These are phyloP conservation scores for Leptodactylus fallax DNA, from an alignment of 2,797 vertebrate genomes.

Conservation along the genomic window DNA sequence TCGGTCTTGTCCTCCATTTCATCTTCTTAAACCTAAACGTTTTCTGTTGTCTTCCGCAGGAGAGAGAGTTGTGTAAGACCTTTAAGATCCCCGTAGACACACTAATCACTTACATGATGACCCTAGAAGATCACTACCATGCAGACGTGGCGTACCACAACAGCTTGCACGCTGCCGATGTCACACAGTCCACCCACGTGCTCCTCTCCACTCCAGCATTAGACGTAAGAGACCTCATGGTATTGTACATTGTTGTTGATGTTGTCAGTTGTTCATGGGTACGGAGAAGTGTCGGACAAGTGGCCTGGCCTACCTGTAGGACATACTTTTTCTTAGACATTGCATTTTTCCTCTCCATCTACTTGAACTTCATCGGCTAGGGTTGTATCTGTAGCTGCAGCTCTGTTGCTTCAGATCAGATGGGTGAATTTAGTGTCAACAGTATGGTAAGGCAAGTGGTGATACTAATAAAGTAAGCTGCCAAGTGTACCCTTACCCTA, in stretches of 20 bases:
- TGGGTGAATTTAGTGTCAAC: too few species aligned
- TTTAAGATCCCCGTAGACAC: slow-evolving; percentile 91
- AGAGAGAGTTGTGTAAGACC: slow-evolving; percentile 90
- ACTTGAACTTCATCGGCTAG: too few species aligned
- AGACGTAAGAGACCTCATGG: slow-evolving; percentile 77
- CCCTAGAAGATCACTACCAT: slow-evolving; percentile 94
- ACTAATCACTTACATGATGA: slow-evolving; percentile 90
- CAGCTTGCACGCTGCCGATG: slow-evolving; percentile 93
- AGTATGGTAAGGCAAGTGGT: too few species aligned
- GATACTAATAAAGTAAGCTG: too few species aligned
- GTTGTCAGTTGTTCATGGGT: not conserved
- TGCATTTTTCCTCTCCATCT: too few species aligned
- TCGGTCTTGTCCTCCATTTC: not conserved
- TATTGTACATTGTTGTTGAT: not conserved
- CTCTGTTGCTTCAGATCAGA: too few species aligned
- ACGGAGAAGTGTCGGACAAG: too few species aligned
- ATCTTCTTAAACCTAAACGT: not conserved
- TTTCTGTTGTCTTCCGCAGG: slow-evolving; percentile 71
- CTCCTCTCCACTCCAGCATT: slow-evolving; percentile 91
- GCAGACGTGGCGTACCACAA: slow-evolving; percentile 95
- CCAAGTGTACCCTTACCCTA: too few species aligned
- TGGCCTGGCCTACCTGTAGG: too few species aligned
- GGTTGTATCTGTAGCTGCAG: too few species aligned
- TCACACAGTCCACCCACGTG: slow-evolving; percentile 93
- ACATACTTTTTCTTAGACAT: too few species aligned